Base-by-base conservation (phyloP, 2,888 invertebrate species). In the Pherbina coryleti region DNA sequence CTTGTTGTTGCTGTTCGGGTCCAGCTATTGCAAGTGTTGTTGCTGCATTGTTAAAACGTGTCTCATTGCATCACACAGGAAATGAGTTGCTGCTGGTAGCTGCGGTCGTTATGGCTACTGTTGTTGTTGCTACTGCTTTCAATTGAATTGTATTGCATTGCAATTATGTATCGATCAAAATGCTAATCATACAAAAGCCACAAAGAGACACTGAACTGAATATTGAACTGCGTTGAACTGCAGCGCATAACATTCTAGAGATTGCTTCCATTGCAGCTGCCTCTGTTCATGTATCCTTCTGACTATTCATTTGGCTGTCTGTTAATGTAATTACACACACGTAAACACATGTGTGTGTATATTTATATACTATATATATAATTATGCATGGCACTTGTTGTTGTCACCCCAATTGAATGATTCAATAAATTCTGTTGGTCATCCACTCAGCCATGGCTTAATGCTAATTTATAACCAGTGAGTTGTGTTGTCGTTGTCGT, bases 131-230 rank as follows among this genome's bases (percentile, higher is more conserved):
- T 66, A 66, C 31, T 72, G 37, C 53, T 49, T 62, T 53, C 60
- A 62, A 73, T 62, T 60, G 62, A 28, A 37, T 74, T 25, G n/a
- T n/a, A 64, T 74, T 74, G 66, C 66, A 31, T 53, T 66, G 51
- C 51, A 74, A 74, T 74, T 74, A 74, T 66, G 66, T 66, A 66
- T 66, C 74, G 64, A 74, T 74, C 74, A 53, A 74, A 74, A 74
- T 74, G 74, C 66, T 74, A 74, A 74, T 74, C 66, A 34, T 19
- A 51, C 31, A 64, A 74, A 44, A 74, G 51, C 66, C 51, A 53
- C 74, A 53, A 66, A 74, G 53, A 17, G 64, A 66, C 66, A 74
- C 66, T 53, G 74, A 64, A 34, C 62, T 28, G 49, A 44, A 17
- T 25, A 31, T 44, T 19, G 55, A 74, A 74, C 14, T 64, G 74